Evolutionary conservation across 2,888 invertebrate genomes (phyloP).

Genomic region (Metopia argyrocephala): DNA sequence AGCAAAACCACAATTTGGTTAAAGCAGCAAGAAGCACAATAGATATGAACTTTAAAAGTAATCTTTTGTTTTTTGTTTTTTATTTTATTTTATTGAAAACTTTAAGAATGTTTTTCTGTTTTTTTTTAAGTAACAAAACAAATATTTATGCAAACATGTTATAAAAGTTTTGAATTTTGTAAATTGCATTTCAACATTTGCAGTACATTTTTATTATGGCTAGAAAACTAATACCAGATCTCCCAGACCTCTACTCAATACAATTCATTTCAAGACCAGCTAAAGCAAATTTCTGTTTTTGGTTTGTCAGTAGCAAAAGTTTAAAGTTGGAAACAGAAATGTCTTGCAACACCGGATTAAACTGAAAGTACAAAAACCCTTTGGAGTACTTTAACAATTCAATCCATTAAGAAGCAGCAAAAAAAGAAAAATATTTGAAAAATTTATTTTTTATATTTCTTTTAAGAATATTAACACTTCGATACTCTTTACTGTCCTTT

Average conservation of each 20-base stretch:
- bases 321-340: constrained; percentile 53
- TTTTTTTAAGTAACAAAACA: constrained; percentile 60
- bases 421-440: constrained; percentile 16
- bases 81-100: too few relatives aligned
- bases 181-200: constrained; percentile 56
- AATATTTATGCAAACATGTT: constrained; percentile 63
- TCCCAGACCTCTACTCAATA: neutral
- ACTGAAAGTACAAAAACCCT: constrained; percentile 20
- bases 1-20: constrained; percentile 27
- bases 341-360: constrained; percentile 38
- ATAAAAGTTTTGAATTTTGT: constrained; percentile 37
- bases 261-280: neutral
- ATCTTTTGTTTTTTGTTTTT: too few relatives aligned
- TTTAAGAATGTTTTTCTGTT: constrained; percentile 10
- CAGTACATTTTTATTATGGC: constrained; percentile 69
- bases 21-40: too few relatives aligned
- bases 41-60: too few relatives aligned
- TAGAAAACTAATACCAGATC: neutral
- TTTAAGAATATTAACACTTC: constrained; percentile 63
- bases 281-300: constrained; percentile 35
- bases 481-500: constrained; percentile 30
- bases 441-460: constrained; percentile 40
- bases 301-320: constrained; percentile 42
- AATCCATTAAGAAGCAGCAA: neutral
- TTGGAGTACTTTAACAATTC: constrained; percentile 33